Evolutionary conservation across 1,140 invertebrate genomes (phyloP).

Genomic region (Archivesica marissinica): DNA sequence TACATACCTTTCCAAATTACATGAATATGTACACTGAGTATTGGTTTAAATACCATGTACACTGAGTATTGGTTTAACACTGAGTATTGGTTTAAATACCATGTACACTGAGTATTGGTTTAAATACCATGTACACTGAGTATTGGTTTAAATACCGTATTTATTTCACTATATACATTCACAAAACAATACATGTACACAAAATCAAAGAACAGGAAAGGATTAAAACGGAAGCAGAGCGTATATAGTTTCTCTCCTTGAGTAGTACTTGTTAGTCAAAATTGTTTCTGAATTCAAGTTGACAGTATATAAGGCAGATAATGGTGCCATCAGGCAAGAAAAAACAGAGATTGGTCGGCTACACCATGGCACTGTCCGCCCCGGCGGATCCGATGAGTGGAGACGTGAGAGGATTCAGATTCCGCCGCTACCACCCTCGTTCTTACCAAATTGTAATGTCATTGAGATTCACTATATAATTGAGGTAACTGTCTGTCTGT

Average conservation of each 20-base stretch:
- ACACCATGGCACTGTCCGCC: not conserved
- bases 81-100: not conserved
- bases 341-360: conserved; percentile 35
- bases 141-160: not conserved
- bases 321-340: not conserved
- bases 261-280: too few relatives aligned
- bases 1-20: not conserved
- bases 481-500: conserved; percentile 46
- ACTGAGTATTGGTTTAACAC: not conserved
- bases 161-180: too few relatives aligned
- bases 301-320: conserved; percentile 19
- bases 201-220: too few relatives aligned
- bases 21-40: not conserved
- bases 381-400: conserved; percentile 56
- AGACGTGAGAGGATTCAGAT: conserved; percentile 39
- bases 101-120: too few relatives aligned
- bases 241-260: too few relatives aligned
- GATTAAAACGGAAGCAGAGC: too few relatives aligned
- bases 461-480: conserved; percentile 66
- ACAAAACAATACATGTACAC: too few relatives aligned
- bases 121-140: not conserved
- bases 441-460: conserved; percentile 61
- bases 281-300: not conserved
- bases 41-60: too few relatives aligned
- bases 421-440: conserved; percentile 65